phyloP scores from a whole-genome alignment of 2,113 vertebrate species.

The Procavia capensis region DNA sequence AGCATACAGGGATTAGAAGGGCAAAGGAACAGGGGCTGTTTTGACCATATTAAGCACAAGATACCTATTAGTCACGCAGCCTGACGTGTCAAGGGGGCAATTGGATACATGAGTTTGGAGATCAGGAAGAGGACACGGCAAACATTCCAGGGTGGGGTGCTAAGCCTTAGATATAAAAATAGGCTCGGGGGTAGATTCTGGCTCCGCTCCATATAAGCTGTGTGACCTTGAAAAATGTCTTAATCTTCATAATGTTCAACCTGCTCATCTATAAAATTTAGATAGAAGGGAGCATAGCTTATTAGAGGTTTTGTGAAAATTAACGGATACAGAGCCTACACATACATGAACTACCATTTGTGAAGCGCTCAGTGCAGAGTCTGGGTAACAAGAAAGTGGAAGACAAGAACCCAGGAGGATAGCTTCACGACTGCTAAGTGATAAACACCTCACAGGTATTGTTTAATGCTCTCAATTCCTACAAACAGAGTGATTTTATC shows the following conservation, averaged over 20 bases:
- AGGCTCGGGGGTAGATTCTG: neutral
- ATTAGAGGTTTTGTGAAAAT: neutral
- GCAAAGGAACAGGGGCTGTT: neutral
- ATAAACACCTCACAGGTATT: neutral
- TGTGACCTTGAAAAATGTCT: neutral
- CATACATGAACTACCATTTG: neutral
- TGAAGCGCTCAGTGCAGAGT: neutral
- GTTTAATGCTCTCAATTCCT: neutral
- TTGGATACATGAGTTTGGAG: neutral
- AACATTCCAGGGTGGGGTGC: too few relatives aligned
- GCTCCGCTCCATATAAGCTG: neutral
- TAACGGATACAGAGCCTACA: neutral
- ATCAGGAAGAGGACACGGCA: neutral
- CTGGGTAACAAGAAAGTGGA: neutral
- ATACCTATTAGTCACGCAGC: neutral
- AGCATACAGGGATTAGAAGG: neutral
- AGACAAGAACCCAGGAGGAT: neutral
- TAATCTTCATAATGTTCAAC: neutral
- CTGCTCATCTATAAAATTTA: neutral
- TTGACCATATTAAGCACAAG: neutral
- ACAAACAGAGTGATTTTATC: neutral
- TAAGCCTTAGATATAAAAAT: neutral
- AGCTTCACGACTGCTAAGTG: neutral
- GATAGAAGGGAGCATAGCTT: neutral
- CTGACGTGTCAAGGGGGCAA: neutral